These are phyloP conservation scores for Augiades crinisus DNA, from an alignment of 2,888 invertebrate genomes.

Conservation along the genomic window DNA sequence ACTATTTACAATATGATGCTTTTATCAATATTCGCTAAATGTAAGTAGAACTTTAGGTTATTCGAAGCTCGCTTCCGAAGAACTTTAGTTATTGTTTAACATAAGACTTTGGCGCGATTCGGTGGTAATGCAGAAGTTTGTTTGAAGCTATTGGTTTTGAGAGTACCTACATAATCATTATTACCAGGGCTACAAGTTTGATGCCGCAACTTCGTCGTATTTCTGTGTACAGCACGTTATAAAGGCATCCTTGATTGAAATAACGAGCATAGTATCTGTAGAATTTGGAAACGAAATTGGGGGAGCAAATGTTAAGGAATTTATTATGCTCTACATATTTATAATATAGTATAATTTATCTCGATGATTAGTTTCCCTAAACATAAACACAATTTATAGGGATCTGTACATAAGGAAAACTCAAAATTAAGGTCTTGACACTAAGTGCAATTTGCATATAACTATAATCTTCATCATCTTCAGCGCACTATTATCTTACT, in stretches of 20 bases:
- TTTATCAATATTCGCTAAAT: no score
- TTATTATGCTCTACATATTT: not conserved
- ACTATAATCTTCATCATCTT: no score
- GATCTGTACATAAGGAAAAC: no score
- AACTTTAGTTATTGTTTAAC: slow-evolving; percentile 10
- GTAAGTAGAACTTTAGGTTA: slow-evolving; percentile 7
- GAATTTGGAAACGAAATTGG: not conserved
- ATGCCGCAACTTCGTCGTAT: slow-evolving; percentile 1
- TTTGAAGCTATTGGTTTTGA: slow-evolving; percentile 11
- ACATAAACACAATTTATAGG: no score
- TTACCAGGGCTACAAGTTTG: slow-evolving; percentile 4
- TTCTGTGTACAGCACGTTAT: slow-evolving; percentile 2
- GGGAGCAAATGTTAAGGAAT: not conserved
- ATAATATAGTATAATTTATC: not conserved
- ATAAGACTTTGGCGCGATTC: slow-evolving; percentile 1
- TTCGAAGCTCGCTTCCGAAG: not conserved
- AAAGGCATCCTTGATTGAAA: slow-evolving; percentile 20
- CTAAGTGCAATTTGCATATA: no score
- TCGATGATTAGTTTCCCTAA: not conserved
- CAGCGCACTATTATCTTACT: no score
- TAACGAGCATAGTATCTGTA: not conserved
- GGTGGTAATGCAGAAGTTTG: slow-evolving; percentile 19
- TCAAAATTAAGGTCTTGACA: no score
- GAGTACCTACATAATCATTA: slow-evolving; percentile 12
- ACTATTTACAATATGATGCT: no score